These are phyloP conservation scores for Pollicipes pollicipes DNA, from an alignment of 1,140 invertebrate genomes.

Conservation along the genomic window DNA sequence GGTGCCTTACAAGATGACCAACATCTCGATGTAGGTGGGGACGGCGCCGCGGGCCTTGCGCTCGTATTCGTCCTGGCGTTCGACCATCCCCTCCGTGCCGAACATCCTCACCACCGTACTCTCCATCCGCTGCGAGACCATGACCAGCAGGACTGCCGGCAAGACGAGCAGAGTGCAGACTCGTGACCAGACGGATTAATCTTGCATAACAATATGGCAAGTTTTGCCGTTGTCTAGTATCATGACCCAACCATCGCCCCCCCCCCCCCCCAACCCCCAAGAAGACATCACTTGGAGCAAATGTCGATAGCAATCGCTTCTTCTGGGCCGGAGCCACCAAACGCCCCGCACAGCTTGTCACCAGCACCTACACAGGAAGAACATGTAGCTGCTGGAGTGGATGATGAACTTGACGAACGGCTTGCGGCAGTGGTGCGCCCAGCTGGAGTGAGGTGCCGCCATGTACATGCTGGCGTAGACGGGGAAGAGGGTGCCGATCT, in stretches of 20 bases:
- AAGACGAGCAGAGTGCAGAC: no score
- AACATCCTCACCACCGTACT: slow-evolving; percentile 56
- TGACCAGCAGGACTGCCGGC: slow-evolving; percentile 60
- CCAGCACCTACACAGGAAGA: slow-evolving; percentile 58
- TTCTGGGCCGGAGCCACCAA: no score
- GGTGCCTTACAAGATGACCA: slow-evolving; percentile 47
- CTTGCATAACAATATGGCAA: no score
- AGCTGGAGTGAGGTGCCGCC: slow-evolving; percentile 56
- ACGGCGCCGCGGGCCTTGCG: slow-evolving; percentile 57
- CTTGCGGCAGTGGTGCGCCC: slow-evolving; percentile 64
- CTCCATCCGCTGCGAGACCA: slow-evolving; percentile 64
- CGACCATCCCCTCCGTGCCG: slow-evolving; percentile 48
- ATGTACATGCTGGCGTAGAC: slow-evolving; percentile 69
- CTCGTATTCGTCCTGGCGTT: slow-evolving; percentile 50
- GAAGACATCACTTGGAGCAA: no score
- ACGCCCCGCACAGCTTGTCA: no score
- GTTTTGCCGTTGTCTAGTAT: no score
- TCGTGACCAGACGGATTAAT: no score
- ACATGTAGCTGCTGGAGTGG: slow-evolving; percentile 71
- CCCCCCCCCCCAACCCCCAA: no score
- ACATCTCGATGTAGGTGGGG: slow-evolving; percentile 64
- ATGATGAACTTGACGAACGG: slow-evolving; percentile 89
- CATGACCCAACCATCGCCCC: no score
- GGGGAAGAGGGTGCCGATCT: slow-evolving; percentile 66
- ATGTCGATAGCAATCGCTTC: no score